These are phyloP conservation scores for Agrilus planipennis DNA, from an alignment of 1,140 invertebrate species.

Conservation along the genomic window DNA sequence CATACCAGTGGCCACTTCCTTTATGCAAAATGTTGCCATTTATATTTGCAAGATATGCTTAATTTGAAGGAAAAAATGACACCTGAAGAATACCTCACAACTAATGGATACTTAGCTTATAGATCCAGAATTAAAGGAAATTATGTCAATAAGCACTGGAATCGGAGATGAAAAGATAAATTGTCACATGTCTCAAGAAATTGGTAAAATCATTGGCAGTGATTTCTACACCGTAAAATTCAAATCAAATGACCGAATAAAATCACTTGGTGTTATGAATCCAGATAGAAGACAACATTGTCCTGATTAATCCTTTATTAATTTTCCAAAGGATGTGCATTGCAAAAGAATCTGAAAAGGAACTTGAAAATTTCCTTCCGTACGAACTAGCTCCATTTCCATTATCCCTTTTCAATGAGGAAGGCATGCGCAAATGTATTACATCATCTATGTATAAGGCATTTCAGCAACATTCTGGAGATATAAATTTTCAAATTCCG, in stretches of 20 bases:
- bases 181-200: conserved; percentile 10
- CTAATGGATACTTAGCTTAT: too few relatives aligned
- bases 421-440: conserved; percentile 27
- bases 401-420: conserved; percentile 22
- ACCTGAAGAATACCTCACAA: not conserved
- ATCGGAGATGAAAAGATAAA: conserved; percentile 8
- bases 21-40: conserved; percentile 26
- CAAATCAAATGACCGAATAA: not conserved
- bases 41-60: conserved; percentile 20
- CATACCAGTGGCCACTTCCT: conserved; percentile 28
- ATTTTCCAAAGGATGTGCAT: conserved; percentile 6
- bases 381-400: conserved; percentile 28
- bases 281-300: conserved; percentile 4
- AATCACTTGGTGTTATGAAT: not conserved
- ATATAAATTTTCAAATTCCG: conserved; percentile 9
- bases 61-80: not conserved
- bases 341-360: conserved; percentile 12
- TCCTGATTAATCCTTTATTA: conserved; percentile 31
- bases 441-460: conserved; percentile 26
- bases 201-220: conserved; percentile 2
- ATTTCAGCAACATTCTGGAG: conserved; percentile 17
- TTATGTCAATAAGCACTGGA: conserved; percentile 4
- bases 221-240: conserved; percentile 3
- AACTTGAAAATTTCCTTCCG: conserved; percentile 26
- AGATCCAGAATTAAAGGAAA: not conserved